These are phyloP conservation scores for Atethmia centrago DNA, from an alignment of 2,888 invertebrate species.

Conservation along the genomic window DNA sequence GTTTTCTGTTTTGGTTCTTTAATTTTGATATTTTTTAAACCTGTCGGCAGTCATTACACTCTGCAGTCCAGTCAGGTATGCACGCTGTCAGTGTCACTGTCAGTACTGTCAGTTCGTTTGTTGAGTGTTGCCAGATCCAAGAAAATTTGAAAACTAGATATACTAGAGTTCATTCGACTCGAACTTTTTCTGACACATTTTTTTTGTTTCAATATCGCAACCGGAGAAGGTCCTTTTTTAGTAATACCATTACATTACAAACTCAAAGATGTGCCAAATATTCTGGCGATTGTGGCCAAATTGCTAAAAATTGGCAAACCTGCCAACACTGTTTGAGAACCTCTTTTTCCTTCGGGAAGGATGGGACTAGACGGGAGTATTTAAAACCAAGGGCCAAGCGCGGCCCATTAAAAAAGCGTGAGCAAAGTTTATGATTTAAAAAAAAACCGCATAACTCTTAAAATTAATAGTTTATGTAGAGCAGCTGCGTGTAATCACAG, in stretches of 20 bases:
- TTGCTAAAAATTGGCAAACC: not conserved
- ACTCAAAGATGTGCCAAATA: not conserved
- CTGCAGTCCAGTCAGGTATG: too few species aligned
- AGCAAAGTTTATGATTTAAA: not conserved
- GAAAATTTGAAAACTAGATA: not conserved
- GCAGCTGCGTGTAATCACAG: too few species aligned
- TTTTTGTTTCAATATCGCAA: not conserved
- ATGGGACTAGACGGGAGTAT: too few species aligned
- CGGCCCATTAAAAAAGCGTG: not conserved
- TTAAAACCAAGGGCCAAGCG: not conserved
- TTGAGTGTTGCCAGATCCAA: not conserved
- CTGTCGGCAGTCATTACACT: not conserved
- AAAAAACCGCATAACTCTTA: too few species aligned
- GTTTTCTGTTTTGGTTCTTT: constrained; percentile 45
- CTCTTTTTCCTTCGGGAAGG: not conserved
- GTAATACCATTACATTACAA: not conserved
- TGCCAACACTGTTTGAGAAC: not conserved
- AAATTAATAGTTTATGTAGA: too few species aligned
- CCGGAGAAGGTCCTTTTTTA: not conserved
- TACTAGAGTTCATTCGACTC: not conserved
- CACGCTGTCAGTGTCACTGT: constrained; percentile 10
- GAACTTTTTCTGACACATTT: not conserved
- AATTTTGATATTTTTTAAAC: constrained; percentile 29
- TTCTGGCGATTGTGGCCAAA: not conserved
- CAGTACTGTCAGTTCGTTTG: constrained; percentile 2